Evolutionary conservation across 1,140 invertebrate species (phyloP), one percentile per base, ranked within the genome.

Genomic region (Apis cerana): DNA sequence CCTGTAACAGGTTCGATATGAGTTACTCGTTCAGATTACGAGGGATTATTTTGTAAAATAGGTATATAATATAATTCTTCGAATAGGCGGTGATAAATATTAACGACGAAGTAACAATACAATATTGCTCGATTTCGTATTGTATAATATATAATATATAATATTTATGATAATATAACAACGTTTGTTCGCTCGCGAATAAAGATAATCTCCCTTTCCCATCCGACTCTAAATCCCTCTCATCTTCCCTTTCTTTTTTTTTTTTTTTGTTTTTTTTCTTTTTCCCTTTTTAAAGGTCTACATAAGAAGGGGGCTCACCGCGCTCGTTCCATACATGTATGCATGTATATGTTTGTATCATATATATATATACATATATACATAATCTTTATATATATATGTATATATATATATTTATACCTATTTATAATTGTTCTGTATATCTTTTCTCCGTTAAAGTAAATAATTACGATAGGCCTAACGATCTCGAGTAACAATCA

Each of bases 41-140:
- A 68, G 82, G 62, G 17, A 75, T 84, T 43, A 76, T 12, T 33
- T 84, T 67, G 62, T 86, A 87, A 87, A 88, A 87, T 88, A 88
- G 80, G 76, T 88, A 88, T 78, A 48, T 79, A 86, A 72, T 83
- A 70, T 79, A 62, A 82, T 69, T 75, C 72, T 54, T 84, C 85
- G 85, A 88, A 84, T 87, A 88, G 85, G 85, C 82, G 85, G 65
- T 88, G 85, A 82, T 88, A 84, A 85, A 85, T 78, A 82, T 75
- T 87, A 87, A 87, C 82, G 79, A 85, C 71, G 83, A 87, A 87
- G 68, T 88, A 87, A 88, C 79, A 82, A 87, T 87, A 87, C 78
- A 82, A 88, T 88, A 88, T 88, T 87, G 83, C 87, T 87, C 82
- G 85, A 88, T 88, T 79, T 65, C 71, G 79, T 88, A 80, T 85